Conservation (phyloP, 2,888 invertebrate genomes). For the Tuta absoluta region DNA sequence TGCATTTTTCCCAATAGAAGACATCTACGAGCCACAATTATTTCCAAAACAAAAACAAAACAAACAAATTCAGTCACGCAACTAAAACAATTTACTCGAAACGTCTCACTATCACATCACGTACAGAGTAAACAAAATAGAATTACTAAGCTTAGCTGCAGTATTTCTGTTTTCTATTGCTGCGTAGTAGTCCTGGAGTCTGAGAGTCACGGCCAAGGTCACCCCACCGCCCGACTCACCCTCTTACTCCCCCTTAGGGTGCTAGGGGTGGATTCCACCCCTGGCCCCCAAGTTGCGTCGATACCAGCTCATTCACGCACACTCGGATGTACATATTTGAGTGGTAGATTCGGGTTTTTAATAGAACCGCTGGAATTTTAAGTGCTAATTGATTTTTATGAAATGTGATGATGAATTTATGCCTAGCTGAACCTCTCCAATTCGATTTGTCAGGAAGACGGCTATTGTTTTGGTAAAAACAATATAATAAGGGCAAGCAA, state of each 20-base stretch:
- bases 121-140: background rate
- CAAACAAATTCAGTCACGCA: background rate
- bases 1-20: too few species aligned
- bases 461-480: too few species aligned
- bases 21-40: background rate
- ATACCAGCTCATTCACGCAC: conserved; percentile 48
- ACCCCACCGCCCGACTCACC: conserved; percentile 43
- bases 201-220: conserved; percentile 79
- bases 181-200: conserved; percentile 52
- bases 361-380: background rate
- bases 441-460: too few species aligned
- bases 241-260: conserved; percentile 29
- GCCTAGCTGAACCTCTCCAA: too few species aligned
- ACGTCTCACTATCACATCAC: background rate
- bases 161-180: conserved; percentile 63
- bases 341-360: background rate
- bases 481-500: too few species aligned
- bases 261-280: conserved; percentile 31
- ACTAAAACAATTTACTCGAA: background rate
- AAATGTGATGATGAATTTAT: too few species aligned
- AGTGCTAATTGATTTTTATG: background rate
- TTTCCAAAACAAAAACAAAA: background rate
- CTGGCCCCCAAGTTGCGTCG: conserved; percentile 35
- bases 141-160: background rate
- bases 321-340: background rate